These are phyloP conservation scores for Megalonaias nervosa DNA, from an alignment of 1,140 invertebrate species.

Conservation along the genomic window DNA sequence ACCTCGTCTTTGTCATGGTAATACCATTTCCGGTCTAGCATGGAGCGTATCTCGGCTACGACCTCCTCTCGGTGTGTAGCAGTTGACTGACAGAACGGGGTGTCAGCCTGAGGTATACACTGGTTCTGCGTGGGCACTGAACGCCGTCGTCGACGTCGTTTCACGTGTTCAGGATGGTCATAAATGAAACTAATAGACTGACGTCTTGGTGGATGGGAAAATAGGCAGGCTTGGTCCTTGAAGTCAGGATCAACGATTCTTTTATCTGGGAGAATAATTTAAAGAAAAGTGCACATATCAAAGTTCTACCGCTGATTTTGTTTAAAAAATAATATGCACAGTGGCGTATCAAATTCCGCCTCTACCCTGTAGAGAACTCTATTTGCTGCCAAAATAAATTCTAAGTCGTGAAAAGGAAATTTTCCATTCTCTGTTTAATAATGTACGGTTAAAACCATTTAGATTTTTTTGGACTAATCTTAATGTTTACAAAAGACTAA, in stretches of 20 bases:
- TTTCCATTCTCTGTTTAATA: no score
- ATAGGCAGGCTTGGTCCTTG: slow-evolving; percentile 18
- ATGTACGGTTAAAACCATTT: no score
- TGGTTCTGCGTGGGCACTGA: neutral
- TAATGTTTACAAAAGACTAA: no score
- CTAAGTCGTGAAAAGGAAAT: no score
- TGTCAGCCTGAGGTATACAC: slow-evolving; percentile 38
- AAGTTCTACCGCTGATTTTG: no score
- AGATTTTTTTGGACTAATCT: no score
- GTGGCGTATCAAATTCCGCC: neutral
- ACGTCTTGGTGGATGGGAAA: slow-evolving; percentile 25
- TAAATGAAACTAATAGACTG: slow-evolving; percentile 34
- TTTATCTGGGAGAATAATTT: slow-evolving; percentile 20
- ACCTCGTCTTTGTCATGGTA: slow-evolving; percentile 18
- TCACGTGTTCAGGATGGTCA: slow-evolving; percentile 20
- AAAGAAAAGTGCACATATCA: neutral
- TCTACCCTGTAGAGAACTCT: no score
- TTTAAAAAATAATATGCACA: no score
- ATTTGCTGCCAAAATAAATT: no score
- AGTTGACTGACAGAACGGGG: slow-evolving; percentile 38
- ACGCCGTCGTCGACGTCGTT: slow-evolving; percentile 19
- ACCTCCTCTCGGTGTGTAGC: slow-evolving; percentile 12
- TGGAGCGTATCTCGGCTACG: slow-evolving; percentile 25
- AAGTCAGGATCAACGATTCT: slow-evolving; percentile 43
- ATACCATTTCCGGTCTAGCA: slow-evolving; percentile 38